phyloP scores from a whole-genome alignment of 1,140 invertebrate species.

The Wasmannia auropunctata region DNA sequence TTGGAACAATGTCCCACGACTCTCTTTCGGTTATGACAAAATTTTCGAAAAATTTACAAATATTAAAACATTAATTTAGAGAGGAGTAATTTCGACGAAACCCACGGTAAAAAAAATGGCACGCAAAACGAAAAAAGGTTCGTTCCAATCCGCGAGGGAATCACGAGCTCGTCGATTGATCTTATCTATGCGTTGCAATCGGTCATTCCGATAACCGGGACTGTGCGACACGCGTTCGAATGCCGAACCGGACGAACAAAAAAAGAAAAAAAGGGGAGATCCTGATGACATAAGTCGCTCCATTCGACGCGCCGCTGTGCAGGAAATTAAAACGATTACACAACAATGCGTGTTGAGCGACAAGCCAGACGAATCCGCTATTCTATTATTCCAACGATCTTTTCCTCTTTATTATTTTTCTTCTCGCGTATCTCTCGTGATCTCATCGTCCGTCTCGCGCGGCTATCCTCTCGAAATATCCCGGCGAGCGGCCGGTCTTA shows the following conservation, averaged over 20 bases:
- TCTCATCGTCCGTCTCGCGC: too few relatives aligned
- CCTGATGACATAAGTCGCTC: neutral
- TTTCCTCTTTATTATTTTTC: neutral
- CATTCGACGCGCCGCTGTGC: neutral
- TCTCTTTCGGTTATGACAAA: too few relatives aligned
- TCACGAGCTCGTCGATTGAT: neutral
- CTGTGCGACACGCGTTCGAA: too few relatives aligned
- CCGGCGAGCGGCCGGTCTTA: too few relatives aligned
- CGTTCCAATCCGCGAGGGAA: neutral
- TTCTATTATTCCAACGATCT: neutral
- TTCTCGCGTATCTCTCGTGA: neutral
- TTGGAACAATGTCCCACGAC: too few relatives aligned
- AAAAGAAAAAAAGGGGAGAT: neutral
- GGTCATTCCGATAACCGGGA: neutral
- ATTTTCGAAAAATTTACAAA: too few relatives aligned
- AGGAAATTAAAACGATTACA: slow-evolving; percentile 48
- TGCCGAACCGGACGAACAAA: neutral
- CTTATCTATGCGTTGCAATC: neutral
- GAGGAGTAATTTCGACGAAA: too few relatives aligned
- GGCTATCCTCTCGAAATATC: neutral
- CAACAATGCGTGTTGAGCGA: neutral
- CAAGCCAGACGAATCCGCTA: neutral
- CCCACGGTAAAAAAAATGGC: too few relatives aligned
- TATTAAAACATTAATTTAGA: too few relatives aligned
- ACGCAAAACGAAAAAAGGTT: too few relatives aligned